Evolutionary conservation across 1,140 invertebrate species (phyloP), one percentile per base, ranked within the genome.

Genomic region (Pygmarrhopalites habei): DNA sequence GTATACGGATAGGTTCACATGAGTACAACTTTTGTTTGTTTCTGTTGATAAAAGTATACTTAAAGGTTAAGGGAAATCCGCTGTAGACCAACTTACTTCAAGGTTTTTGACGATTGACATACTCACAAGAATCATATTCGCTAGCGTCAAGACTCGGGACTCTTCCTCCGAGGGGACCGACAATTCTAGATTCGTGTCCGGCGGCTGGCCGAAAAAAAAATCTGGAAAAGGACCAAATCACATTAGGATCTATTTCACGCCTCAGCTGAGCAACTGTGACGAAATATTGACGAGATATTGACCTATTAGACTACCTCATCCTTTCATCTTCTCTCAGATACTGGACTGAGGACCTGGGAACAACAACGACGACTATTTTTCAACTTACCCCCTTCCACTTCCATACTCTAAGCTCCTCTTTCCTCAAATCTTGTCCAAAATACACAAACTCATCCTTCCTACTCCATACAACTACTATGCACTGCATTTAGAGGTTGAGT

Each of bases 51-150:
- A n/a, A n/a, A n/a, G n/a, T n/a, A n/a, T n/a, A n/a, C n/a, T n/a
- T n/a, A n/a, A n/a, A n/a, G n/a, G n/a, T n/a, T n/a, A n/a, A n/a
- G n/a, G n/a, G n/a, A n/a, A n/a, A n/a, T n/a, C n/a, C n/a, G n/a
- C n/a, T n/a, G n/a, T n/a, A n/a, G n/a, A n/a, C n/a, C n/a, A n/a
- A n/a, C n/a, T n/a, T n/a, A n/a, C n/a, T n/a, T n/a, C n/a, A n/a
- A n/a, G n/a, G n/a, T n/a, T n/a, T n/a, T n/a, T n/a, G n/a, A n/a
- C n/a, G n/a, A n/a, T 92, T 58, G 95, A 94, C 81, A 97, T 92
- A 10, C 94, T 94, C 39, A 92, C 94, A 73, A 98, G 97, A 72
- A 98, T 97, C 79, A 97, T 92, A 75, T 96, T 92, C 52, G 95
- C 95, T 72, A 98, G 79, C 58, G 91, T 95, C 68, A 95, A 82